Base-by-base conservation (phyloP, 2,888 invertebrate species). In the Prenolepis imparis region DNA sequence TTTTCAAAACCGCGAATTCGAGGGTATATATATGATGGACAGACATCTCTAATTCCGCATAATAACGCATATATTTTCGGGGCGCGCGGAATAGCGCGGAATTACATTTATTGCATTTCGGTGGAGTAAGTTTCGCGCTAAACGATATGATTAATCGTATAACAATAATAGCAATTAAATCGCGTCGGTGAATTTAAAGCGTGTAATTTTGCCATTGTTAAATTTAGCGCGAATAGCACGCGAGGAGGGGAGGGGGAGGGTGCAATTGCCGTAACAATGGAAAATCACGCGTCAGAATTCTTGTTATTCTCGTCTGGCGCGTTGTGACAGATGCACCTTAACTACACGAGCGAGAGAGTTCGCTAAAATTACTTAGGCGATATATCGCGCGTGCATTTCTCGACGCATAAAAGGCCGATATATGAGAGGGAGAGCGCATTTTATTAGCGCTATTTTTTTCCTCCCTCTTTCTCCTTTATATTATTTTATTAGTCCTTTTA, bases 1-100 rank as follows among this genome's bases (percentile, higher is more conserved):
- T 78, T 78, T 78, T 70, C 18, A 59, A 78, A 78, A 78, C 78
- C 70, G 78, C 78, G 70, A 44, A 78, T 36, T 59, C 59, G 55
- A 15, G 55, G n/a, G n/a, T 21, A 28, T 3, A 28, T 21, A 28
- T 3, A 28, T 28, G 28, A 28, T 28, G 28, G 28, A 18, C n/a
- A 24, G 39, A 4, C n/a, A 41, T 67, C 67, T 77, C 24, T 0
- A 36, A 36, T 36, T 1, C 48, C 8, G 18, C 28, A 28, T 28
- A 28, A 28, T 48, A 48, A 48, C 8, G n/a, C 2, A 48, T 8
- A 48, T 8, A n/a, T 48, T 48, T n/a, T n/a, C 48, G 0, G 48
- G 28, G 28, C 28, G n/a, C 48, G 48, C 48, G 6, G 18, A 48
- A 48, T 48, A 48, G 18, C 1, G n/a, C 28, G 28, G 28, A 28